Evolutionary conservation across 2,113 vertebrate genomes (phyloP), one percentile per base, ranked within the genome.

Genomic region (Raja brachyura): DNA sequence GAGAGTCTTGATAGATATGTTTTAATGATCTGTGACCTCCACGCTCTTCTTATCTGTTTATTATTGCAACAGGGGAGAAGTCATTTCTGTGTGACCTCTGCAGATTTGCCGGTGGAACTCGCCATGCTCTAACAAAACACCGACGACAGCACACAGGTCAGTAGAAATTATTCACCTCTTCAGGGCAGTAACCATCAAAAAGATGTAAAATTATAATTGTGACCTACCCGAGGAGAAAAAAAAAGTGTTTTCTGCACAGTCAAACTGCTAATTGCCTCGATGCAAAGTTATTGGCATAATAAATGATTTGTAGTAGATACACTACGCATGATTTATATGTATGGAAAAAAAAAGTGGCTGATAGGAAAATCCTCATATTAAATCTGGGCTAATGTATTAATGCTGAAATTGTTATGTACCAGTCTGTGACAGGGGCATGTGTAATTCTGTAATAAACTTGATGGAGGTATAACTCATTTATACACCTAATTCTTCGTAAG

Each of bases 11-110:
- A 99, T 98, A 98, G 99, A 99, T 98, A 98, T 97, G 98, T 99
- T 98, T 98, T 98, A 99, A 99, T 99, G 98, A 99, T 98, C 98
- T 98, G 98, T 99, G 98, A 99, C 98, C 97, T 97, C 96, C 93
- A 93, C 97, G 96, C 96, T 97, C 96, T 97, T n/a, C 97, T 98
- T 98, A 99, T 98, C 98, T 98, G 97, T 98, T 99, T 96, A 98
- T 95, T 97, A 95, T 97, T 97, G 97, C 97, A 97, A 94, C 95
- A 99, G 99, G 99, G 95, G 99, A 99, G 97, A 99, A 99, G 97
- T 98, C 98, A 25, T 99, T 99, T 95, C 97, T 99, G 93, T 99
- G 99, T 95, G 99, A 99, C 97, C 98, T 99, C 94, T 99, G 99
- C 94, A 98, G 99, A 94, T 99, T 99, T 93, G 99, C 98, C 0